Percentiles rank a stretch among this genome's conserved stretches.
These are phyloP conservation scores for Sitobion miscanthi DNA, from an alignment of 1,140 invertebrate genomes.

Conservation along the genomic window DNA sequence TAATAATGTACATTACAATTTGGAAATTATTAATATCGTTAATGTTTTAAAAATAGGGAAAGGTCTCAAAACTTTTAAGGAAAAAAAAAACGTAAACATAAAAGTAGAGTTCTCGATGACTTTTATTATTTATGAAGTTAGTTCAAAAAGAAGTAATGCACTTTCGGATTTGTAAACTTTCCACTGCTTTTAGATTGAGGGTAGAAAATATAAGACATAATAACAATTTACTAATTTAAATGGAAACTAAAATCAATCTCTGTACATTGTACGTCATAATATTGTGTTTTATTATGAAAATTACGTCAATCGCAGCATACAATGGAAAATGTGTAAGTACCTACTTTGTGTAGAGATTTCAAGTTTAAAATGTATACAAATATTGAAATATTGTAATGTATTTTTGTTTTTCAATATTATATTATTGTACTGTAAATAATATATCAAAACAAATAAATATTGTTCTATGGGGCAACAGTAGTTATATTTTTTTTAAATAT, in stretches of 20 bases:
- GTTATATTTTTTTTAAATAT: neutral
- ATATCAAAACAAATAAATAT: neutral
- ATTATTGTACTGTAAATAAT: neutral
- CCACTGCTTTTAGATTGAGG: constrained; percentile 8
- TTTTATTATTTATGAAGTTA: constrained; percentile 51
- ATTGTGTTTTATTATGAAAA: neutral
- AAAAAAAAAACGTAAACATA: constrained; percentile 27
- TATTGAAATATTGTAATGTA: neutral
- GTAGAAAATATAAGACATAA: constrained; percentile 10
- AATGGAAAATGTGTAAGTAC: no score
- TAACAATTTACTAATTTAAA: constrained; percentile 18
- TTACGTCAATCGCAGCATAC: neutral
- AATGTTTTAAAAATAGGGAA: neutral
- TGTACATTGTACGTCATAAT: neutral
- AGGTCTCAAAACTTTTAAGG: neutral
- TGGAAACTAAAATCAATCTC: neutral
- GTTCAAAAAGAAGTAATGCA: constrained; percentile 36
- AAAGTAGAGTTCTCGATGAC: neutral
- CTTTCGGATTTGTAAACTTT: constrained; percentile 25
- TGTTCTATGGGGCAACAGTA: neutral
- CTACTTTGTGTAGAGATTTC: neutral
- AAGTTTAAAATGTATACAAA: neutral
- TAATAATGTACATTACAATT: neutral
- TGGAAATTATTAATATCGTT: neutral
- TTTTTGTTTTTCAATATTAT: no score